phyloP scores from a whole-genome alignment of 1,140 invertebrate genomes.

The Periplaneta americana region DNA sequence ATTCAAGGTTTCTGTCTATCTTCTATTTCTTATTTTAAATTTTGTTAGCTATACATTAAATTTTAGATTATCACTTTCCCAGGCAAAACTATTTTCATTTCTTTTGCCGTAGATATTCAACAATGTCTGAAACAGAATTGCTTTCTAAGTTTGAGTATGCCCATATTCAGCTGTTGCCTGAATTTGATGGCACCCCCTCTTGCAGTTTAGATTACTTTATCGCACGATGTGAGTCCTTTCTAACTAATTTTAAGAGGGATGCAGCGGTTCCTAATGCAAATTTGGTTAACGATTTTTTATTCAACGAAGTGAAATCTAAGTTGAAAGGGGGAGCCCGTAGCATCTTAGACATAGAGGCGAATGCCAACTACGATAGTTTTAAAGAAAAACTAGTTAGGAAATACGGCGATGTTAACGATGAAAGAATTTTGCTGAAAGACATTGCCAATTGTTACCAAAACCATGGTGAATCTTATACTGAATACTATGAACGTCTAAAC shows the following conservation, averaged over 20 bases:
- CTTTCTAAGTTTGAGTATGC: neutral
- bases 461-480: too few species aligned
- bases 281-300: neutral
- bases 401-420: neutral
- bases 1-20: too few species aligned
- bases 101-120: neutral
- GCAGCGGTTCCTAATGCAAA: neutral
- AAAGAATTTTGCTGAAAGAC: too few species aligned
- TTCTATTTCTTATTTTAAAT: too few species aligned
- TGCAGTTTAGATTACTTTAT: slow-evolving; percentile 39
- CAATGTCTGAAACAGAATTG: neutral
- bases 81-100: too few species aligned
- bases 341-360: neutral
- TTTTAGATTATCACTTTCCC: too few species aligned
- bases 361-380: neutral
- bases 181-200: slow-evolving; percentile 77
- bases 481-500: too few species aligned
- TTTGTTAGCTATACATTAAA: too few species aligned
- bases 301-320: neutral
- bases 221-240: neutral
- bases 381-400: neutral
- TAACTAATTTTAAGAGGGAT: neutral
- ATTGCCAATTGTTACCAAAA: too few species aligned
- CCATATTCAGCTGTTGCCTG: slow-evolving; percentile 39
- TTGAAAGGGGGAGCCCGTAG: neutral